These are phyloP conservation scores for Tupiocoris notatus DNA, from an alignment of 2,888 invertebrate species.

Conservation along the genomic window DNA sequence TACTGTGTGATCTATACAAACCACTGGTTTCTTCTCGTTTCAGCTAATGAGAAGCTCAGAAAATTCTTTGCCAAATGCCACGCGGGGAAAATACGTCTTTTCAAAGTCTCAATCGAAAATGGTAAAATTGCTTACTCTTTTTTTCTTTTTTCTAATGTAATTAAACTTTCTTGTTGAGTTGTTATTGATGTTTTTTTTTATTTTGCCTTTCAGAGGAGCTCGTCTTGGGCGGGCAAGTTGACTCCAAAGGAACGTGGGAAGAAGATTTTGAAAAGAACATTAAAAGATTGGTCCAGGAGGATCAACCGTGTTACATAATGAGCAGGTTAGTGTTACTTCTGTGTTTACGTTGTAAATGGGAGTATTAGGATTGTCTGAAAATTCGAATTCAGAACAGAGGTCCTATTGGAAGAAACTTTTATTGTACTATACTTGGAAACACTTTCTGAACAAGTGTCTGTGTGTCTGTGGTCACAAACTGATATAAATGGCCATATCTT, in stretches of 20 bases:
- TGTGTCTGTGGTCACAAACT: too few relatives aligned
- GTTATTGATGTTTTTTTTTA: conserved; percentile 45
- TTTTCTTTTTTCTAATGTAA: not conserved
- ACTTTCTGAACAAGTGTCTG: too few relatives aligned
- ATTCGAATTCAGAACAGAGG: too few relatives aligned
- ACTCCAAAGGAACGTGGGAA: conserved; percentile 75
- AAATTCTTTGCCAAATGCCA: conserved; percentile 78
- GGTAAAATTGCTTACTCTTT: conserved; percentile 59
- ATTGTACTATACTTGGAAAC: too few relatives aligned
- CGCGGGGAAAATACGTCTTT: conserved; percentile 73
- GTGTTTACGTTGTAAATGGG: too few relatives aligned
- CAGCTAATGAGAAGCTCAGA: conserved; percentile 79
- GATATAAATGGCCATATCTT: too few relatives aligned
- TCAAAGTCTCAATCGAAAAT: conserved; percentile 83
- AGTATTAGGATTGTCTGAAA: too few relatives aligned
- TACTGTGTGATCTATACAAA: not conserved
- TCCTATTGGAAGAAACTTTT: too few relatives aligned
- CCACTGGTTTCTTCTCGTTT: conserved; percentile 51
- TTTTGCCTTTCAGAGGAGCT: conserved; percentile 68
- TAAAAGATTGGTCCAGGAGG: conserved; percentile 67
- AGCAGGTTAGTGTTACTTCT: conserved; percentile 63
- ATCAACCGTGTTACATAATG: conserved; percentile 87
- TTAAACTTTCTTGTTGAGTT: not conserved
- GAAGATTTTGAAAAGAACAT: conserved; percentile 79
- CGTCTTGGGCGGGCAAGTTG: conserved; percentile 63